Percentiles rank a stretch among this genome's conserved stretches.
Evolutionary conservation across 2,888 invertebrate genomes (phyloP).

Genomic region (Agrotis exclamationis): DNA sequence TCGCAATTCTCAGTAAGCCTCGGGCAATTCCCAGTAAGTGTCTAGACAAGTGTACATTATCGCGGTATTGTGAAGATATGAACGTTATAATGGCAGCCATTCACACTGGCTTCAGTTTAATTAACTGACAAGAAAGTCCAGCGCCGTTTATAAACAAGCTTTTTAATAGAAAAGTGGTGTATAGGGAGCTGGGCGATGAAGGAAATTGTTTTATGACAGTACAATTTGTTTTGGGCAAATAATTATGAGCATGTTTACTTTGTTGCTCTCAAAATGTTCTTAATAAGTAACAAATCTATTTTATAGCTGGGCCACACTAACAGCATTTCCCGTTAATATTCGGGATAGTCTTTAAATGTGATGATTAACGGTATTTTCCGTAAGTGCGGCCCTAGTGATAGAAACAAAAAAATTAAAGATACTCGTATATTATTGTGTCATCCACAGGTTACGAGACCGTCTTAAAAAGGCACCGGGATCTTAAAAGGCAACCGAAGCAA

Average conservation of each 20-base stretch:
- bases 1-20: background rate
- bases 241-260: background rate
- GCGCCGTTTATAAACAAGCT: constrained; percentile 38
- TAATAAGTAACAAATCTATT: no score
- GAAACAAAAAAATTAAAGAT: no score
- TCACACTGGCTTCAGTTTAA: constrained; percentile 57
- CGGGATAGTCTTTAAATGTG: no score
- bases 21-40: background rate
- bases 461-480: no score
- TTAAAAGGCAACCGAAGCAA: no score
- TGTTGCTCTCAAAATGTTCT: background rate
- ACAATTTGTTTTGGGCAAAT: background rate
- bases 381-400: no score
- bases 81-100: constrained; percentile 52
- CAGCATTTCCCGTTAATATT: no score
- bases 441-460: no score
- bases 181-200: background rate
- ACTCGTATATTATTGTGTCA: no score
- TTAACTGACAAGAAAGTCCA: constrained; percentile 61
- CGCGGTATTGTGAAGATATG: constrained; percentile 42
- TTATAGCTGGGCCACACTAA: no score
- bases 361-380: no score
- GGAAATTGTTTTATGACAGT: background rate
- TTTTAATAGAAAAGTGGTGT: constrained; percentile 3
- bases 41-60: constrained; percentile 36